Percentiles rank a stretch among this genome's conserved stretches.
phyloP scores from a whole-genome alignment of 1,140 invertebrate species.

The Calliopsis andreniformis region DNA sequence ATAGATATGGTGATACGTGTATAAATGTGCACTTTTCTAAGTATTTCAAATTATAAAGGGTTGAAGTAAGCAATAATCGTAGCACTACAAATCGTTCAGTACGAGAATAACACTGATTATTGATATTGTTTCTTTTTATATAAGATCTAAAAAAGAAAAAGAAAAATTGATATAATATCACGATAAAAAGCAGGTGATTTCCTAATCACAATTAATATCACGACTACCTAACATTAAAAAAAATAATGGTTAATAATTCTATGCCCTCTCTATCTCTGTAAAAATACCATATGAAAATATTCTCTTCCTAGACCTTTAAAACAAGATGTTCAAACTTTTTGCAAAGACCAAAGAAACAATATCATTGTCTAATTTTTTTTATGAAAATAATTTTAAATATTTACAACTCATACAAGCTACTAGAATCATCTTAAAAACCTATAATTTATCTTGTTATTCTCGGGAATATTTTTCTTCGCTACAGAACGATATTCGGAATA shows the following conservation, averaged over 20 bases:
- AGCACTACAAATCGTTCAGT: neutral
- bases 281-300: neutral
- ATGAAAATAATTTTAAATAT: neutral
- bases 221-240: neutral
- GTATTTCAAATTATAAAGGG: neutral
- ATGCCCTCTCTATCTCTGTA: neutral
- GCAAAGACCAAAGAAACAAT: constrained; percentile 1
- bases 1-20: neutral
- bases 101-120: neutral
- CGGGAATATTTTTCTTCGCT: neutral
- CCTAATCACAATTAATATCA: neutral
- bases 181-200: neutral
- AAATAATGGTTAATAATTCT: neutral
- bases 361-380: neutral
- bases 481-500: neutral
- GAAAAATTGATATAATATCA: neutral
- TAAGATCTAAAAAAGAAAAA: neutral
- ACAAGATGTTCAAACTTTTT: neutral
- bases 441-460: neutral
- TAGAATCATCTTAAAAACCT: too few species aligned
- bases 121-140: neutral
- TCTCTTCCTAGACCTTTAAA: neutral
- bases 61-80: neutral
- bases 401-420: neutral
- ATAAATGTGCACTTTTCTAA: neutral